phyloP scores from a whole-genome alignment of 2,797 vertebrate genomes.

The Liasis olivaceus region DNA sequence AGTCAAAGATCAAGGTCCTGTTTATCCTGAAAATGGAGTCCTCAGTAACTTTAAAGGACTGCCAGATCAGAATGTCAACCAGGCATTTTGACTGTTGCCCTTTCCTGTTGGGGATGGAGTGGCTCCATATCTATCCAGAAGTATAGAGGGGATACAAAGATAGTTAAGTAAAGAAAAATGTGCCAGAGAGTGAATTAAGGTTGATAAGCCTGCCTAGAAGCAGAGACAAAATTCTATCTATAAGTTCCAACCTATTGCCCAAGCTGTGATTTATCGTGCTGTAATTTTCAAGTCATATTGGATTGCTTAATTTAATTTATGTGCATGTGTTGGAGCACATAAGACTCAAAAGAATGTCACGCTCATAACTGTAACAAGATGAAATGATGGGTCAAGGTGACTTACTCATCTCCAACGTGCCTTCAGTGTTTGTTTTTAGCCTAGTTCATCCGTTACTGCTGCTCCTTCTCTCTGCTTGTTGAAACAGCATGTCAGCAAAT shows the following conservation, averaged over 20 bases:
- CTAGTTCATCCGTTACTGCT: neutral
- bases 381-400: neutral
- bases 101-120: neutral
- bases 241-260: neutral
- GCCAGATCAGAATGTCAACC: neutral
- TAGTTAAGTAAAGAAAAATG: neutral
- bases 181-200: conserved; percentile 8
- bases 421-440: neutral
- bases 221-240: neutral
- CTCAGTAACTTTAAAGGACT: conserved; percentile 6
- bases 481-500: neutral
- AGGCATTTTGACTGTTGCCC: neutral
- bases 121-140: neutral
- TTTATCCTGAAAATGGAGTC: conserved; percentile 15
- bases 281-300: conserved; percentile 17
- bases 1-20: neutral
- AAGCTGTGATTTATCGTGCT: conserved; percentile 17
- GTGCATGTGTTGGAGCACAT: neutral
- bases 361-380: neutral
- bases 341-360: neutral
- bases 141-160: no score
- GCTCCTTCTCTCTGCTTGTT: neutral
- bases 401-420: neutral
- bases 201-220: neutral
- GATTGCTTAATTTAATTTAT: conserved; percentile 17